These are phyloP conservation scores for Mycalesis mineus DNA, from an alignment of 2,888 invertebrate species.

Conservation along the genomic window DNA sequence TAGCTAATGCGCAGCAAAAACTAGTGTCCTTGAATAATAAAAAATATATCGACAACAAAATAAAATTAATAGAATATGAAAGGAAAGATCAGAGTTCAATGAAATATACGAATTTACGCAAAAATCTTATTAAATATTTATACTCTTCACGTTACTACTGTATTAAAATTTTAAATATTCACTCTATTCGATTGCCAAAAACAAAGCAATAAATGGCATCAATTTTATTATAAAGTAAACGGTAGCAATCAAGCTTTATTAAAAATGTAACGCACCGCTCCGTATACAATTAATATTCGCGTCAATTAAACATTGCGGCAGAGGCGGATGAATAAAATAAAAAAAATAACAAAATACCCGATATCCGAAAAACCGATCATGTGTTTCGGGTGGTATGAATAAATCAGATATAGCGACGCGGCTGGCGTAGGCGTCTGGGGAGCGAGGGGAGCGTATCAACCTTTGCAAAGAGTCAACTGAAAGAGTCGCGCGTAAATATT, in stretches of 20 bases:
- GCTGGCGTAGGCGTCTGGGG: conserved; percentile 64
- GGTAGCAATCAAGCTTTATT: conserved; percentile 21
- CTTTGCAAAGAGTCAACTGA: conserved; percentile 68
- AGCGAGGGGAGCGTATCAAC: conserved; percentile 61
- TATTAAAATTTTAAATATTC: no score
- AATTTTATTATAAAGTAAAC: conserved; percentile 13
- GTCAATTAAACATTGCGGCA: conserved; percentile 46
- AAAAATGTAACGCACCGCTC: conserved; percentile 32
- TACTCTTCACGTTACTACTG: background rate
- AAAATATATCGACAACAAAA: background rate
- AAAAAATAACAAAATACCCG: conserved; percentile 37
- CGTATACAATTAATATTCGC: conserved; percentile 33
- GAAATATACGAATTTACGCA: background rate
- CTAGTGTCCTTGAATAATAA: background rate
- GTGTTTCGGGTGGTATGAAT: conserved; percentile 74
- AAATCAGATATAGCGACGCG: conserved; percentile 69
- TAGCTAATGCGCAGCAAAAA: no score
- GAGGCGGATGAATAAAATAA: conserved; percentile 50
- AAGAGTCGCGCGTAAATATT: conserved; percentile 73
- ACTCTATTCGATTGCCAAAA: background rate
- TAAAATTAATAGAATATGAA: background rate
- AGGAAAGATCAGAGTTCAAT: background rate
- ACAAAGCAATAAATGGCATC: conserved; percentile 9
- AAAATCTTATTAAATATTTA: background rate
- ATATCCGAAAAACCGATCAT: conserved; percentile 67